Conservation (phyloP, 2,888 invertebrate species). For the Agonum fuliginosum region DNA sequence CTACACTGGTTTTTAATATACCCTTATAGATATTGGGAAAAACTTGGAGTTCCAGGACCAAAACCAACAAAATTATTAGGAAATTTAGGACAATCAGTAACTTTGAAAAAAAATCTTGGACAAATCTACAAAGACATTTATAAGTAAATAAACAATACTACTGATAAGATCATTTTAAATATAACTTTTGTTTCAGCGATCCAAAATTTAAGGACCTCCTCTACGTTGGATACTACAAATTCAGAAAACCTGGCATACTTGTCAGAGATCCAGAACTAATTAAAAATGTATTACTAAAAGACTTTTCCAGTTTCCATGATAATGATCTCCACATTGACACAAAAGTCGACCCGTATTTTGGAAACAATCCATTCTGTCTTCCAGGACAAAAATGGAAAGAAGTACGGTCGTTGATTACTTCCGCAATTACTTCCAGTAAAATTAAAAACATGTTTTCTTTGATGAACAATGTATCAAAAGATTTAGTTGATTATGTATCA, state of each 20-base stretch:
- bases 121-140: conserved; percentile 71
- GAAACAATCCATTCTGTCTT: conserved; percentile 71
- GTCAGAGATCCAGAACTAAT: conserved; percentile 67
- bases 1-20: conserved; percentile 65
- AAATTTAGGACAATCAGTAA: conserved; percentile 67
- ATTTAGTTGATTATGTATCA: conserved; percentile 69
- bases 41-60: conserved; percentile 69
- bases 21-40: conserved; percentile 70
- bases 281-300: conserved; percentile 68
- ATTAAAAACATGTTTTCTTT: conserved; percentile 72
- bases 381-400: conserved; percentile 72
- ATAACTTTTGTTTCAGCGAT: neutral
- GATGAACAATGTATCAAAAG: conserved; percentile 70
- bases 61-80: conserved; percentile 69
- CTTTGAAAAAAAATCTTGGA: conserved; percentile 66
- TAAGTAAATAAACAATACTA: conserved; percentile 66
- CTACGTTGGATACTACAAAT: conserved; percentile 68
- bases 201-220: conserved; percentile 62
- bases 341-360: conserved; percentile 70
- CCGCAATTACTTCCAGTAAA: conserved; percentile 71
- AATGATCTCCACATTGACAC: conserved; percentile 67
- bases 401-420: conserved; percentile 71
- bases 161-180: neutral
- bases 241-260: conserved; percentile 66
- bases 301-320: conserved; percentile 67